phyloP scores from a whole-genome alignment of 1,140 invertebrate species.

The Sycophila sp. region DNA sequence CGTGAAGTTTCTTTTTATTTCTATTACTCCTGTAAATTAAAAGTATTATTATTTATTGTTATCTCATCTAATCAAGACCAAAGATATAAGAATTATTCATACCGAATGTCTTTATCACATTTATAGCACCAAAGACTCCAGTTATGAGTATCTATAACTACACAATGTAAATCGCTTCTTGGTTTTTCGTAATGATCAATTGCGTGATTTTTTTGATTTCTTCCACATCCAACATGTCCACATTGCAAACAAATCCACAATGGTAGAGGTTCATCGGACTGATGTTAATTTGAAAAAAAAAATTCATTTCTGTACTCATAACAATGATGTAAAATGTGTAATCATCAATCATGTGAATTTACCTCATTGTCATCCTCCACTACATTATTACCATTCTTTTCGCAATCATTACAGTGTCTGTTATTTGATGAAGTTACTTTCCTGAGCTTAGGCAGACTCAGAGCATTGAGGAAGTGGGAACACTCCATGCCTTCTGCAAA shows the following conservation, averaged over 20 bases:
- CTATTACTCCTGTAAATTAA: slow-evolving; percentile 44
- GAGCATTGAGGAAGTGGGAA: slow-evolving; percentile 75
- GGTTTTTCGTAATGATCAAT: slow-evolving; percentile 80
- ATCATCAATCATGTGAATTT: slow-evolving; percentile 42
- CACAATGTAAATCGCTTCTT: slow-evolving; percentile 78
- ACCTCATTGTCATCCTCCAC: slow-evolving; percentile 50
- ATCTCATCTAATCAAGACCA: neutral
- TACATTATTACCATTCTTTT: slow-evolving; percentile 57
- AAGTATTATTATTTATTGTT: slow-evolving; percentile 3
- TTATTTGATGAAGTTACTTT: slow-evolving; percentile 68
- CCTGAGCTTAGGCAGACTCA: slow-evolving; percentile 73
- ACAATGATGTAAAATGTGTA: neutral
- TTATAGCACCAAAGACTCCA: slow-evolving; percentile 82
- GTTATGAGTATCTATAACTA: slow-evolving; percentile 77
- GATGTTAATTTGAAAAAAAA: slow-evolving; percentile 1
- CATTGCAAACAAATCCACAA: slow-evolving; percentile 78
- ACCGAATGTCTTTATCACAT: slow-evolving; percentile 66
- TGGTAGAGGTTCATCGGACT: slow-evolving; percentile 41
- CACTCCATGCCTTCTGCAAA: slow-evolving; percentile 62
- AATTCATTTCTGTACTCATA: neutral
- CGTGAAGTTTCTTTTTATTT: slow-evolving; percentile 73
- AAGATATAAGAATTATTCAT: neutral
- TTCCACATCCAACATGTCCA: slow-evolving; percentile 81
- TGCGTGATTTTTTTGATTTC: slow-evolving; percentile 77
- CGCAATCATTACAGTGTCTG: slow-evolving; percentile 73